Conservation (phyloP, 2,797 vertebrate genomes). For the Xenopus petersii region DNA sequence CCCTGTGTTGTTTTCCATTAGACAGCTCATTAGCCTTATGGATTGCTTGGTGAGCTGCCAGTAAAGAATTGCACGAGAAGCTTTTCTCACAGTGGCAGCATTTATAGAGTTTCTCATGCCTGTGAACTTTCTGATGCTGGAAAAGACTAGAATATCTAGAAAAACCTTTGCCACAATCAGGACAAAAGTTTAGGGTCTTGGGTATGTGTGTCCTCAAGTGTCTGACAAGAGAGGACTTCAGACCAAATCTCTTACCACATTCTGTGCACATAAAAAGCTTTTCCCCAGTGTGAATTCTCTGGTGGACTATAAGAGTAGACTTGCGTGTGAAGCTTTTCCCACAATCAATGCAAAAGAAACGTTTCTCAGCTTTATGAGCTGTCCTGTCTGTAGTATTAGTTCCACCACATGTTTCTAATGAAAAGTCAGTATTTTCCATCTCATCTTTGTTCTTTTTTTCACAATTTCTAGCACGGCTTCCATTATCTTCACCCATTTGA, state of each 20-base stretch:
- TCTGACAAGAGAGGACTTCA: constrained; percentile 26
- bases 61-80: constrained; percentile 26
- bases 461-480: no score
- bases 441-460: no score
- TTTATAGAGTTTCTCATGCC: constrained; percentile 17
- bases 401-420: no score
- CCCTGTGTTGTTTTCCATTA: no score
- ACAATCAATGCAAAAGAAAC: constrained; percentile 33
- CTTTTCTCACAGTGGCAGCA: constrained; percentile 35
- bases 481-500: no score
- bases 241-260: constrained; percentile 46
- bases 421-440: no score
- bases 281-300: constrained; percentile 47
- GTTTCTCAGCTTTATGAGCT: neutral
- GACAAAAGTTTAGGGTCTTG: constrained; percentile 39
- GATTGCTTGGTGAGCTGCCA: constrained; percentile 19
- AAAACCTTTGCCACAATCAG: constrained; percentile 43
- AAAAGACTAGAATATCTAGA: constrained; percentile 40
- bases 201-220: constrained; percentile 43
- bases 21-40: neutral
- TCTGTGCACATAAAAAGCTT: constrained; percentile 12
- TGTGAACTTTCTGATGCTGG: constrained; percentile 45
- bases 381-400: no score
- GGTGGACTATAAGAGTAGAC: constrained; percentile 39
- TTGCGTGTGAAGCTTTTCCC: constrained; percentile 48